Base-by-base conservation (phyloP, 2,888 invertebrate genomes). In the Agrotis segetum region DNA sequence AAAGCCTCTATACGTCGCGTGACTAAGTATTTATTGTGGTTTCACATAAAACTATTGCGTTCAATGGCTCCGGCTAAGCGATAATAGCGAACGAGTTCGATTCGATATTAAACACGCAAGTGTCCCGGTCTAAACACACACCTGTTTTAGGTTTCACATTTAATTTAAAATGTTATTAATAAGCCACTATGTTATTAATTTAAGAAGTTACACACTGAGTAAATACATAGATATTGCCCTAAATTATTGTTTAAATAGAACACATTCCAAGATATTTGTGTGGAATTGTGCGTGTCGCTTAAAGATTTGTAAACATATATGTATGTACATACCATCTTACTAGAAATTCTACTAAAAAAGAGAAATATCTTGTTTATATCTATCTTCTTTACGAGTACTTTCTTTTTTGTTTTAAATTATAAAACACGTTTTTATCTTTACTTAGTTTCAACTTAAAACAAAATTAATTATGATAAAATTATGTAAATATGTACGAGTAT, bases 71-170 rank as follows among this genome's bases (percentile, higher is more conserved):
- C 69, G 68, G 84, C 60, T 75, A 67, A 66, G 74, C 85, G 82
- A 83, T 87, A 83, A 83, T 70, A 71, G 59, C 44, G 61, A 77
- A 71, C 49, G 24, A 77, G 74, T 71, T 81, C 78, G 62, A 76
- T 74, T 81, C 66, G 68, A 84, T 82, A 82, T 60, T 76, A 75
- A 82, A 72, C 89, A 89, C 86, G 88, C 89, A 75, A 86, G 74
- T 79, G 67, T 67, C 60, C 61, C 24, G 55, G 67, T 78, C 55
- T 44, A 66, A 73, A 56, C 59, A 53, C 34, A 74, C 71, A 84
- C 79, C 77, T 82, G 81, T 52, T 74, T 67, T 24, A 46, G 34
- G 70, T 78, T 81, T 84, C 9, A 55, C 53, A 62, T 3, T 60
- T 50, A 29, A 5, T 34, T 61, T 21, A 14, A 40, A 52, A 47